Percentiles rank a stretch among this genome's conserved stretches.
These are phyloP conservation scores for Ceyx cyanopectus DNA, from an alignment of 2,113 vertebrate genomes.

Conservation along the genomic window DNA sequence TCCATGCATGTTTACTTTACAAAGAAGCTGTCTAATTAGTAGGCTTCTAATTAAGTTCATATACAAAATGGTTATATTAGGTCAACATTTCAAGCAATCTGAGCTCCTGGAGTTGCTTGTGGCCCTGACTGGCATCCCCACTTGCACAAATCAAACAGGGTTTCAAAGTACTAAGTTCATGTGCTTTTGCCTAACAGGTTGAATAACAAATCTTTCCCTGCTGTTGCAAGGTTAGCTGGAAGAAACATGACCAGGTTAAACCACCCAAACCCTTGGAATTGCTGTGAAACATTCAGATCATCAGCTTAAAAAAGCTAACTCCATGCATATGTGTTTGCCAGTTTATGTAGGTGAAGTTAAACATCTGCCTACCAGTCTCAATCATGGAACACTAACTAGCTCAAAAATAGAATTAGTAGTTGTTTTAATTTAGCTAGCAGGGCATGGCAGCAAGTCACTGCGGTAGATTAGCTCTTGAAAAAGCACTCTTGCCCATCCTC, in stretches of 20 bases:
- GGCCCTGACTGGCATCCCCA: background rate
- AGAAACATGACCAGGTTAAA: background rate
- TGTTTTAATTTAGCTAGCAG: background rate
- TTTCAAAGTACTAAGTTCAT: background rate
- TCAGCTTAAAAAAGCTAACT: background rate
- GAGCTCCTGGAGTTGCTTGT: background rate
- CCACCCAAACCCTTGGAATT: background rate
- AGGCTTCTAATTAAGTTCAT: background rate
- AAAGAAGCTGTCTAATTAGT: background rate
- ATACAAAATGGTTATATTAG: background rate
- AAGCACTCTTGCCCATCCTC: background rate
- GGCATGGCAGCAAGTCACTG: background rate
- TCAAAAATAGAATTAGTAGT: background rate
- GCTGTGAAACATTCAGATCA: background rate
- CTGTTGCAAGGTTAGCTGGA: background rate
- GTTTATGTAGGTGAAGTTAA: background rate
- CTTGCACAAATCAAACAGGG: background rate
- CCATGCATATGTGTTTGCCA: background rate
- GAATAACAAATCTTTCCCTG: background rate
- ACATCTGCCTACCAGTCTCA: background rate
- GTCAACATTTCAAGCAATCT: background rate
- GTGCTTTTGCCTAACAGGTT: background rate
- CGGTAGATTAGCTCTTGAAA: background rate
- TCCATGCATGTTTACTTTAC: background rate
- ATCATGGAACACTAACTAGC: background rate